Percentiles rank a stretch among this genome's conserved stretches.
phyloP scores from a whole-genome alignment of 2,888 invertebrate genomes.

The Cotesia congregata region DNA sequence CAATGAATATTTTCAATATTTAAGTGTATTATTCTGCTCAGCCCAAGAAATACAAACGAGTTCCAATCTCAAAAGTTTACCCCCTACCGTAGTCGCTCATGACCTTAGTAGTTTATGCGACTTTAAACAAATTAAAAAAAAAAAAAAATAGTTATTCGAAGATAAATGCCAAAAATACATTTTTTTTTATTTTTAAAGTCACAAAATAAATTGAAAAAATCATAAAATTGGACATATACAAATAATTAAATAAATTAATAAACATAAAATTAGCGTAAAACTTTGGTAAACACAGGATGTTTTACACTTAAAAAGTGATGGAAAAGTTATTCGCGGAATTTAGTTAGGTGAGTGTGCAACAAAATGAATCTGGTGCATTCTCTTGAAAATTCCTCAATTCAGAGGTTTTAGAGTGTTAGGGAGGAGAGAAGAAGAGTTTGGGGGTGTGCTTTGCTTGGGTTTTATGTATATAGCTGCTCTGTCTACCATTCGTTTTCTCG shows the following conservation, averaged over 20 bases:
- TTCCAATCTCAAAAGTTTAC: too few relatives aligned
- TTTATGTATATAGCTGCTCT: not conserved
- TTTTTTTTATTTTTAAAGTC: too few relatives aligned
- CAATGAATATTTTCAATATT: too few relatives aligned
- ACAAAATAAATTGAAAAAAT: too few relatives aligned
- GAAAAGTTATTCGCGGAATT: conserved; percentile 47
- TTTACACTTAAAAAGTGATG: conserved; percentile 36
- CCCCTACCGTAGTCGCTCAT: too few relatives aligned
- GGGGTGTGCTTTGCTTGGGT: conserved; percentile 8
- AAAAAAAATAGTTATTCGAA: too few relatives aligned
- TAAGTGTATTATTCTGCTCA: too few relatives aligned
- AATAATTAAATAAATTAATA: not conserved
- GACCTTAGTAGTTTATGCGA: too few relatives aligned
- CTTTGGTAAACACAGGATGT: not conserved
- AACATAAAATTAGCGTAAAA: not conserved
- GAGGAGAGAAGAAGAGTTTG: conserved; percentile 22
- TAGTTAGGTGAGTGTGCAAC: conserved; percentile 26
- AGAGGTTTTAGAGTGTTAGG: conserved; percentile 13
- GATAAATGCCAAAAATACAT: too few relatives aligned
- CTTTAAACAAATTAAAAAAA: too few relatives aligned
- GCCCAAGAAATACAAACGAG: too few relatives aligned
- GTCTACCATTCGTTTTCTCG: not conserved
- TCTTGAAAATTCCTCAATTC: conserved; percentile 46
- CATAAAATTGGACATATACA: too few relatives aligned
- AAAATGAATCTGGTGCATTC: conserved; percentile 35